Evolutionary conservation across 2,888 invertebrate genomes (phyloP), one percentile per base, ranked within the genome.

Genomic region (Tetragonula carbonaria): DNA sequence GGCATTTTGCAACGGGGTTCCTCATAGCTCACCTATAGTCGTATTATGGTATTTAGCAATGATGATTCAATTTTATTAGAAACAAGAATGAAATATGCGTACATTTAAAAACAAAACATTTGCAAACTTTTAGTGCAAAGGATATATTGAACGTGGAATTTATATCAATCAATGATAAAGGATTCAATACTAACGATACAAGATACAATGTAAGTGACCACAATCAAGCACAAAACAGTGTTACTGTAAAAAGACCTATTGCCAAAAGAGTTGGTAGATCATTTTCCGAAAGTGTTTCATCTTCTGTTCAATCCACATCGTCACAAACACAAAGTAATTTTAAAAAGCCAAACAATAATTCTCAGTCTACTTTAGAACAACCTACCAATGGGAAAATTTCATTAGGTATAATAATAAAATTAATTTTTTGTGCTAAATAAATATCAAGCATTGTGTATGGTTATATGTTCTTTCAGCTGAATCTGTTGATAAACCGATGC

Each of bases 1-100:
- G 93, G 97, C 97, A 21, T 98, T 98, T 94, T 96, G 97, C 87
- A 98, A 98, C 95, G 98, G 98, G 23, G 95, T 96, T 57, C 96
- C 96, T 53, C 91, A 96, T 92, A 95, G 96, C 86, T 95, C 96
- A 74, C 95, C 95, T 45, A 95, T 96, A 91, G 96, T 97, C 68
- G 96, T 95, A 71, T 95, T 97, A 82, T 96, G 95, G 97, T 97
- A 95, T 94, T 53, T 33, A 16, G 3, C 16, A n/a, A 70, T 21
- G 8, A 73, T 50, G 50, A 23, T 18, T 57, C 53, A 13, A 38
- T 23, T 33, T 14, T 21, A 68, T 6, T 50, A 50, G 18, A 38
- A 38, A 6, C 55, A 59, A 45, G 45, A 74, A 13, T 3, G 4
- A n/a, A 51, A n/a, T 16, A n/a, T 16, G 50, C 5, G 1, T 18